Evolutionary conservation across 1,140 invertebrate species (phyloP).

Genomic region (Drosophila cardini): DNA sequence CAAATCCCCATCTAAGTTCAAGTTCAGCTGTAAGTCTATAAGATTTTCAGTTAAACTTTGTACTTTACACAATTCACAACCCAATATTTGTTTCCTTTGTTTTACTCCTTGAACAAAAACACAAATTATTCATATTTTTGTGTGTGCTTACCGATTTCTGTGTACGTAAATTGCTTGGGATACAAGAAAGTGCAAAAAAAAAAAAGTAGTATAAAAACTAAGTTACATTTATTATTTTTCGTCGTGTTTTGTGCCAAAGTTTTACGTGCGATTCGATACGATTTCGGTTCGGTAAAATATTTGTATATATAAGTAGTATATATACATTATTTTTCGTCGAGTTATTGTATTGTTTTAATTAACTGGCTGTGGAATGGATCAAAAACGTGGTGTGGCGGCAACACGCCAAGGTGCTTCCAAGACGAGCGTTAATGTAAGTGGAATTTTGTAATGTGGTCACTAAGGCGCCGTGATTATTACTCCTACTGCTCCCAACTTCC

Average conservation of each 20-base stretch:
- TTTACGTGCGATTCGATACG: background rate
- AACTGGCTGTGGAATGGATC: conserved; percentile 58
- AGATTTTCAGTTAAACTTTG: conserved; percentile 59
- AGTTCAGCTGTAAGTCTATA: background rate
- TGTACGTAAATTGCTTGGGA: background rate
- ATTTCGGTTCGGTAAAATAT: background rate
- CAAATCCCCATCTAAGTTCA: background rate
- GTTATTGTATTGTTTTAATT: conserved; percentile 32
- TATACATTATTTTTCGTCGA: conserved; percentile 12
- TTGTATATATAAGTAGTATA: background rate
- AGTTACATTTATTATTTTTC: conserved; percentile 11
- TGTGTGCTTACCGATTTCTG: background rate
- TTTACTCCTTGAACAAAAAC: conserved; percentile 30
- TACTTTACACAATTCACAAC: conserved; percentile 50
- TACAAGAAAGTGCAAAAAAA: background rate
- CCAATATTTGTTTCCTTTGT: conserved; percentile 15
- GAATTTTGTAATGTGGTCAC: background rate
- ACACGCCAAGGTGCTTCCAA: conserved; percentile 65
- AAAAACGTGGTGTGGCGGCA: conserved; percentile 51
- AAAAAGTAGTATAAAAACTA: background rate
- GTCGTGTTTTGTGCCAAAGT: conserved; percentile 11
- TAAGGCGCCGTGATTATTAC: background rate
- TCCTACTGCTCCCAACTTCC: no score
- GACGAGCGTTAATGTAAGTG: conserved; percentile 69
- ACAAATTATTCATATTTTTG: conserved; percentile 13